A percentile compares a stretch with the other conserved stretches of the same genome.
These are phyloP conservation scores for Lichenostomus cassidix DNA, from an alignment of 2,113 vertebrate species.

Conservation along the genomic window DNA sequence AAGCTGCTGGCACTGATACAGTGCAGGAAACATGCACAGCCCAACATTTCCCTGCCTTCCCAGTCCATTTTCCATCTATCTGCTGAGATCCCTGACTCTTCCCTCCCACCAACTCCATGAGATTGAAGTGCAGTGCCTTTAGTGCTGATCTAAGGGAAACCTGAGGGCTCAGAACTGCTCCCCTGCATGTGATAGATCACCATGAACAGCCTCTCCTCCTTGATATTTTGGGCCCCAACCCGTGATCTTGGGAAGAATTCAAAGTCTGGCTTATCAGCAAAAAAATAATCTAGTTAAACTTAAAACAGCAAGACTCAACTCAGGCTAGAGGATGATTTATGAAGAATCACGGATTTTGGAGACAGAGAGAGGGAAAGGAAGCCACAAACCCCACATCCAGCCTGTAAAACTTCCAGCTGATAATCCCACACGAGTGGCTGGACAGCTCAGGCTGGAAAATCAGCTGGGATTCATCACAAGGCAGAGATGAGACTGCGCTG, in stretches of 20 bases:
- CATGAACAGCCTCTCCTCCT: not conserved
- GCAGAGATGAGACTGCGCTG: not conserved
- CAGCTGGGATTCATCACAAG: conserved; percentile 44
- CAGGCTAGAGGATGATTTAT: conserved; percentile 58
- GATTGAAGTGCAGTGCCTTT: not conserved
- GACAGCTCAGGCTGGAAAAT: not conserved
- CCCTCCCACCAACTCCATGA: not conserved
- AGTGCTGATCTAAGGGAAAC: conserved; percentile 26
- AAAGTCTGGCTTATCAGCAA: conserved; percentile 64
- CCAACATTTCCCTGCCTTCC: not conserved
- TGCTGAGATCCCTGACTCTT: not conserved
- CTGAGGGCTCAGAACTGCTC: not conserved
- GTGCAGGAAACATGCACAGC: not conserved
- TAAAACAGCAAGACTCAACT: conserved; percentile 31
- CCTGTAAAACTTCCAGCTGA: conserved; percentile 37
- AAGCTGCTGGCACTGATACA: not conserved
- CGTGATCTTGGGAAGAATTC: conserved; percentile 35
- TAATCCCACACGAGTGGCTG: not conserved
- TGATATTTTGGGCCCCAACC: not conserved
- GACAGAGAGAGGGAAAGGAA: conserved; percentile 26
- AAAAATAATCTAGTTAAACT: conserved; percentile 52
- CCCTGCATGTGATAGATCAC: not conserved
- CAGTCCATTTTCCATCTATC: not conserved
- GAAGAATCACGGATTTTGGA: not conserved
- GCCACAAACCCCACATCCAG: conserved; percentile 48